Conservation (phyloP, 2,797 vertebrate genomes). For the Astyanax mexicanus region DNA sequence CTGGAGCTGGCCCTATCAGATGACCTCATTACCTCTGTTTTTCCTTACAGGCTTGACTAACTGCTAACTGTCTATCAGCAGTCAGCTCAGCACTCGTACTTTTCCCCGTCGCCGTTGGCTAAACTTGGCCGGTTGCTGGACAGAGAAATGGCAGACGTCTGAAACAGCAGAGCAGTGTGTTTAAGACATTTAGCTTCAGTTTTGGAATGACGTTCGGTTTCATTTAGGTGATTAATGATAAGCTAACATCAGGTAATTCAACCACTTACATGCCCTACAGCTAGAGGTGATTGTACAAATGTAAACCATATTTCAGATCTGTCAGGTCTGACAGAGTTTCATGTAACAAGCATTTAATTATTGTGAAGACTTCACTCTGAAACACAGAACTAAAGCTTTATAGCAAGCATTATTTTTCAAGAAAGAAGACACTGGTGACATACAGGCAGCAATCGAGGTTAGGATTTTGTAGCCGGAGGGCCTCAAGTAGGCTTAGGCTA, state of each 20-base stretch:
- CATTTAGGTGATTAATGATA: background rate
- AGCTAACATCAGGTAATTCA: background rate
- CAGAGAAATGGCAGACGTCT: background rate
- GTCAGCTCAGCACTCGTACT: conserved; percentile 34
- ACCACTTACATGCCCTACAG: no score
- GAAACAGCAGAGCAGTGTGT: background rate
- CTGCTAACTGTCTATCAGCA: conserved; percentile 55
- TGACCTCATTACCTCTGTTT: conserved; percentile 54
- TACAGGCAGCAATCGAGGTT: no score
- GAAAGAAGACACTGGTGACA: no score
- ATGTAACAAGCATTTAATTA: no score
- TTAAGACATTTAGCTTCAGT: background rate
- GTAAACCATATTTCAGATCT: no score
- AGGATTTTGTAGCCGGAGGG: no score
- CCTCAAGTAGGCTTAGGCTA: no score
- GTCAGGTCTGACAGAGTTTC: no score
- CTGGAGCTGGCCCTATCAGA: conserved; percentile 43
- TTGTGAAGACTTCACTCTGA: no score
- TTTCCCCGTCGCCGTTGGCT: background rate
- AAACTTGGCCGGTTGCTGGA: background rate
- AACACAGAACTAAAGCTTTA: no score
- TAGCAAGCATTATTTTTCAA: no score
- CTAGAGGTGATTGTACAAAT: no score
- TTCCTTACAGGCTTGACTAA: conserved; percentile 36
- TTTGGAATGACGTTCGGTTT: background rate